Base-by-base conservation (phyloP, 2,113 vertebrate genomes). In the Laterallus jamaicensis region DNA sequence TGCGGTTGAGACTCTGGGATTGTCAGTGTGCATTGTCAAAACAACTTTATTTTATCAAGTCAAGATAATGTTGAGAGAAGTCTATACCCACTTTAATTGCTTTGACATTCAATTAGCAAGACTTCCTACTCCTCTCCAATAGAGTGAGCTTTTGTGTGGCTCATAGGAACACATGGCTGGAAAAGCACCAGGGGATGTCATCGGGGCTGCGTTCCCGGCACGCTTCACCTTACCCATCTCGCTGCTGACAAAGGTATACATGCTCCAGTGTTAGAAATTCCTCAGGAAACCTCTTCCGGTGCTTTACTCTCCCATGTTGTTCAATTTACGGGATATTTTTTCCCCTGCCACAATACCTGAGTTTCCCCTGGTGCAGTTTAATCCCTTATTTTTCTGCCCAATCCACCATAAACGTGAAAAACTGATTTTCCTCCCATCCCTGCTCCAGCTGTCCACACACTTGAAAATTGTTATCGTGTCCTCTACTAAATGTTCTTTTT, bases 51-150 rank as follows among this genome's bases (percentile, higher is more conserved):
- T 95, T 95, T 92, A 96, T 93, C 92, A 96, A 97, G 94, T 95
- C 96, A 97, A 84, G 95, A 89, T 90, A 95, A 95, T 95, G 95
- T 93, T 95, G 91, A 94, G 78, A 55, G 95, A 82, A 96, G 92
- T 62, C 93, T 96, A 88, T 94, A 93, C 76, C 88, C 88, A 49
- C 90, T 95, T 93, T 97, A 97, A 97, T 96, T 97, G 96, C 95
- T 95, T 95, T 96, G 96, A 95, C 96, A 93, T 97, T 97, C 96
- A 96, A 95, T 96, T 97, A 97, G 95, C 93, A 95, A 94, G 96
- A 93, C 92, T 92, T 95, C 96, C 92, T 79, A 81, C 83, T 94
- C 68, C 80, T 88, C 93, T 94, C 93, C 90, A 56, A 79, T 88
- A 62, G 88, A 96, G 59, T 84, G 95, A 97, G 96, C 93, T 92